Percentiles rank a stretch among this genome's conserved stretches.
Conservation (phyloP, 1,140 invertebrate genomes). For the Copidosoma floridanum region DNA sequence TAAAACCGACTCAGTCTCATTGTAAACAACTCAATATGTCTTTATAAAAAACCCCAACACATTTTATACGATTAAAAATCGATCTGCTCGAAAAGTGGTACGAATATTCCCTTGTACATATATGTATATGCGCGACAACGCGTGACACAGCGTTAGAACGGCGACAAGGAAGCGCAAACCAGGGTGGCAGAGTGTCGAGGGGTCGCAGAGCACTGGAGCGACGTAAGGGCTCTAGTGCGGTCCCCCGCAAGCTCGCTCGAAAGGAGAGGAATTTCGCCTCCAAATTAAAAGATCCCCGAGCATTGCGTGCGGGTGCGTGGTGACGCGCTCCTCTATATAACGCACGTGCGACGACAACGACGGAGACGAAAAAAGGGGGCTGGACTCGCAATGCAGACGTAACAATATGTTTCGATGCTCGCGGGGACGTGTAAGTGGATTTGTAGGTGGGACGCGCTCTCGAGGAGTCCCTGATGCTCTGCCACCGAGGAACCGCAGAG, state of each 20-base stretch:
- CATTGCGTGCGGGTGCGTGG: slow-evolving; percentile 27
- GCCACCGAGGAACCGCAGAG: too few relatives aligned
- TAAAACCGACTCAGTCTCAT: too few relatives aligned
- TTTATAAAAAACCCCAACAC: too few relatives aligned
- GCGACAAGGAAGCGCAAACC: too few relatives aligned
- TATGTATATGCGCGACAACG: too few relatives aligned
- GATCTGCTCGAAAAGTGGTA: too few relatives aligned
- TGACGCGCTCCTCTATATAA: background rate
- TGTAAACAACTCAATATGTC: too few relatives aligned
- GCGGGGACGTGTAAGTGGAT: slow-evolving; percentile 25
- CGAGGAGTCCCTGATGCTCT: too few relatives aligned
- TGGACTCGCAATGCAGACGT: background rate
- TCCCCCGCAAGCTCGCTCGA: slow-evolving; percentile 42
- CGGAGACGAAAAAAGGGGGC: too few relatives aligned
- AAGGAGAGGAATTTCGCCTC: slow-evolving; percentile 49
- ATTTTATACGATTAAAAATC: too few relatives aligned
- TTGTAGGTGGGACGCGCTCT: slow-evolving; percentile 18
- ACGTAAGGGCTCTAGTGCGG: background rate
- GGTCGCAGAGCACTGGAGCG: slow-evolving; percentile 6
- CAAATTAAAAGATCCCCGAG: slow-evolving; percentile 51
- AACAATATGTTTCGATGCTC: slow-evolving; percentile 8
- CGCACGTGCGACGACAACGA: too few relatives aligned
- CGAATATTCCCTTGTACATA: too few relatives aligned
- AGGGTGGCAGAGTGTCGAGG: slow-evolving; percentile 37
- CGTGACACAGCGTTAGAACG: background rate